These are phyloP conservation scores for Meloidogyne exigua DNA, from an alignment of 1,140 invertebrate genomes.

Conservation along the genomic window DNA sequence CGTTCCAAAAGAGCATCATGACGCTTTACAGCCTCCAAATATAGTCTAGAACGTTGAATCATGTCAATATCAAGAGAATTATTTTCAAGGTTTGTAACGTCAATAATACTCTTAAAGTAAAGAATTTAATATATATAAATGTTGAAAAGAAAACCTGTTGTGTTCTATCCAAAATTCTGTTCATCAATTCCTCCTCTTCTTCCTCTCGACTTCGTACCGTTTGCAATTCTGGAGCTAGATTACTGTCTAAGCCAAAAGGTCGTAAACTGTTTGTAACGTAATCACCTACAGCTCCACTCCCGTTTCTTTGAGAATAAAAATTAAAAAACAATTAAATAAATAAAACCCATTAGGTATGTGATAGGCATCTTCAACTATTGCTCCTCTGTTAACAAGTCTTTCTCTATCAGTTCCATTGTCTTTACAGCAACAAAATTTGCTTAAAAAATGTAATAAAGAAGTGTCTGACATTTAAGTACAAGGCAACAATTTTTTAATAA, in stretches of 20 bases:
- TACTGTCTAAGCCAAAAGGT: neutral
- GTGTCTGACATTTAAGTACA: neutral
- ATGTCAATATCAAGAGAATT: slow-evolving; percentile 29
- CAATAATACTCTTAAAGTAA: slow-evolving; percentile 29
- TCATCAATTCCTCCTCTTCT: slow-evolving; percentile 32
- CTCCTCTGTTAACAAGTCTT: neutral
- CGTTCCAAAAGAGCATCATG: slow-evolving; percentile 25
- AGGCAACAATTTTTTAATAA: neutral
- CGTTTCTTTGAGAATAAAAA: neutral
- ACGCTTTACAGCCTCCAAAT: slow-evolving; percentile 26
- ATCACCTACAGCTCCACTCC: neutral
- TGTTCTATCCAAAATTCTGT: slow-evolving; percentile 36
- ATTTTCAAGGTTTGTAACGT: slow-evolving; percentile 34
- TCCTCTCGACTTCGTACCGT: slow-evolving; percentile 22
- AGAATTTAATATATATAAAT: no score
- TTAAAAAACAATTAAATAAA: neutral
- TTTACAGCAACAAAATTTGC: slow-evolving; percentile 20
- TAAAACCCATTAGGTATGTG: neutral
- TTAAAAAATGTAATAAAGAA: slow-evolving; percentile 6
- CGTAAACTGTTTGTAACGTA: neutral
- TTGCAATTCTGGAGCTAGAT: neutral
- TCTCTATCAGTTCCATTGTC: neutral
- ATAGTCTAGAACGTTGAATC: slow-evolving; percentile 26
- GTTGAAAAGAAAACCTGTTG: slow-evolving; percentile 21
- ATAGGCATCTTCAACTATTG: slow-evolving; percentile 1